Percentiles rank a stretch among this genome's conserved stretches.
These are phyloP conservation scores for Octodon degus DNA, from an alignment of 2,113 vertebrate species.

Conservation along the genomic window DNA sequence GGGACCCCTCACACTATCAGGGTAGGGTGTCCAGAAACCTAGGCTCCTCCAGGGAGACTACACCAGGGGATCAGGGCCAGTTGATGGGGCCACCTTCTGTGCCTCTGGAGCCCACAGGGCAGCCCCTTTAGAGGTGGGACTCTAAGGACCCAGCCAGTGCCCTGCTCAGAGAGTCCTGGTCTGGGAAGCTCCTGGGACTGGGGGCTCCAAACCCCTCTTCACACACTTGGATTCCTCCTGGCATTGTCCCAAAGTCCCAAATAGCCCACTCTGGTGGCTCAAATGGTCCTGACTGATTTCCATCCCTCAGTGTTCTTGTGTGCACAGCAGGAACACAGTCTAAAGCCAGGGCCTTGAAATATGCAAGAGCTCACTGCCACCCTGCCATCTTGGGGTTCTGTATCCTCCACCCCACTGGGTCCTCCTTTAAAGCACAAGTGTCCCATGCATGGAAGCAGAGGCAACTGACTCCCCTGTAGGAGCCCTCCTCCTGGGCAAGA, in stretches of 20 bases:
- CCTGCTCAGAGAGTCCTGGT: not conserved
- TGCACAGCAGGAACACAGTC: too few species aligned
- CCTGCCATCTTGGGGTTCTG: too few species aligned
- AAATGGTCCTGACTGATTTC: not conserved
- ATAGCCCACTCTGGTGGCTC: rapidly evolving
- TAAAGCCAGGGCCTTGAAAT: not conserved
- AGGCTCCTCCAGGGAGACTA: not conserved
- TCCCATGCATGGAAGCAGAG: not conserved
- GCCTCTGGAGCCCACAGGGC: not conserved
- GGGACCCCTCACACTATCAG: not conserved
- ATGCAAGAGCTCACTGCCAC: too few species aligned
- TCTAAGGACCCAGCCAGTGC: not conserved
- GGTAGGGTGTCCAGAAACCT: not conserved
- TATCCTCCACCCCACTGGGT: too few species aligned
- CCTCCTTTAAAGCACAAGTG: not conserved
- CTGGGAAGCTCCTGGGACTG: not conserved
- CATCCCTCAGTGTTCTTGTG: not conserved
- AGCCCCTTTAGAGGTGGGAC: not conserved
- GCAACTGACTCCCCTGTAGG: not conserved
- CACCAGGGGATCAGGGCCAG: not conserved
- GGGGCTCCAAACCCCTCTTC: not conserved
- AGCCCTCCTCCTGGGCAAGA: not conserved
- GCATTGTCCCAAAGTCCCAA: not conserved
- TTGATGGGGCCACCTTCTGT: not conserved
- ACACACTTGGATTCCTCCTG: not conserved